Base-by-base conservation (phyloP, 2,888 invertebrate genomes). In the Norana najaformis region DNA sequence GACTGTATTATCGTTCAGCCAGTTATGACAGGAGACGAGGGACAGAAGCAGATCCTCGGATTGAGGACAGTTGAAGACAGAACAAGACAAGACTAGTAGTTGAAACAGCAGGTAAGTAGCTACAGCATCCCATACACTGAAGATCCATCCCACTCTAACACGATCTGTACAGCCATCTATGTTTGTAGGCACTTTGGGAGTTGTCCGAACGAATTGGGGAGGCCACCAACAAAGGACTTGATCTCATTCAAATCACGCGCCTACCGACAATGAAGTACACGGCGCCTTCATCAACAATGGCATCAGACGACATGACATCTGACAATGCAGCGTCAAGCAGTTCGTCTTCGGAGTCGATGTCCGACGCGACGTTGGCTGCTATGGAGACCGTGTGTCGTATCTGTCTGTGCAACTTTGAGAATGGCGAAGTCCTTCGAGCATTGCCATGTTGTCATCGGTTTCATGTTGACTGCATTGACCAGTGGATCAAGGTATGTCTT, bases 371-470 rank as follows among this genome's bases (percentile, higher is more conserved):
- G 23, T 30, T 38, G 85, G 34, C 41, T 1, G n/a, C 13, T 0
- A 83, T 83, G 36, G 83, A 36, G n/a, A 89, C 35, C 1, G 83
- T 83, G 37, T 91, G 91, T 89, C 83, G 88, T 13, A 89, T 91
- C 39, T 91, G 91, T 88, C 82, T 91, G 82, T 85, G 82, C n/a
- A 89, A 89, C 11, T 91, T 89, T 82, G 53, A 89, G 41, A 30
- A 88, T 13, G 90, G 83, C 23, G 90, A 91, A 8, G 88, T 35
- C 6, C 89, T 91, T 39, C 89, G 91, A 13, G 89, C 90, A 18
- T 88, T 91, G 34, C 89, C 91, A 37, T 91, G 91, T 39, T 90
- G 90, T 88, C 91, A 91, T 35, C 89, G 41, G 37, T 91, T 91
- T 90, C 91, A 91, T 39, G 53, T 83, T 18, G 88, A 90, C 34